These are phyloP conservation scores for Coccyzus lansbergi DNA, from an alignment of 2,797 vertebrate genomes.

Conservation along the genomic window DNA sequence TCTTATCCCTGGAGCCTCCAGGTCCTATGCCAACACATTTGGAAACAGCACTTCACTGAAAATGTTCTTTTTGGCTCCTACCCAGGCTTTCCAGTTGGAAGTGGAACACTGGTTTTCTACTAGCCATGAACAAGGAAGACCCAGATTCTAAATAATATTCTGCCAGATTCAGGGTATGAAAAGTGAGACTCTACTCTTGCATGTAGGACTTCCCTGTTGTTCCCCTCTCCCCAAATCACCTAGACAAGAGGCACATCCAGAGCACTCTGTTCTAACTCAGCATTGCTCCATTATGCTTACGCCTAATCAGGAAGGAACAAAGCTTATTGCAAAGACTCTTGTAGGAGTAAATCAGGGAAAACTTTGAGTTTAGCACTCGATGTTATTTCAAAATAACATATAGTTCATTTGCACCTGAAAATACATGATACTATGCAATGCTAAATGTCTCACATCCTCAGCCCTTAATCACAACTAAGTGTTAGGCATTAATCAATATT, in stretches of 20 bases:
- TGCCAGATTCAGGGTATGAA: not conserved
- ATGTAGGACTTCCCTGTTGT: not conserved
- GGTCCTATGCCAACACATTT: not conserved
- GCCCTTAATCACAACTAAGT: slow-evolving; percentile 1
- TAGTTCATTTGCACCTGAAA: not conserved
- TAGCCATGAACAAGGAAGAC: not conserved
- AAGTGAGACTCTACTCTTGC: not conserved
- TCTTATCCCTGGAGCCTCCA: not conserved
- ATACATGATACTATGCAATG: not conserved
- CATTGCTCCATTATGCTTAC: not conserved
- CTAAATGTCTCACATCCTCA: not conserved
- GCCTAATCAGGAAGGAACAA: not conserved
- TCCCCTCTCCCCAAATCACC: not conserved
- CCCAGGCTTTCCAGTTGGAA: not conserved
- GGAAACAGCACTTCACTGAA: not conserved
- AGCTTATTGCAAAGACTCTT: not conserved
- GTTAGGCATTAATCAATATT: slow-evolving; percentile 22
- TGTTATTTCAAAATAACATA: not conserved
- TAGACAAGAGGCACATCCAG: not conserved
- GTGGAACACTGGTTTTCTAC: not conserved
- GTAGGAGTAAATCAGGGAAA: not conserved
- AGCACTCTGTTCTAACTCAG: not conserved
- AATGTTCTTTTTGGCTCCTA: slow-evolving; percentile 4
- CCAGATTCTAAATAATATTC: not conserved
- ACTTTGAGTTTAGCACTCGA: not conserved